Base-by-base conservation (phyloP, 1,140 invertebrate genomes). In the Pseudomyrmex gracilis region DNA sequence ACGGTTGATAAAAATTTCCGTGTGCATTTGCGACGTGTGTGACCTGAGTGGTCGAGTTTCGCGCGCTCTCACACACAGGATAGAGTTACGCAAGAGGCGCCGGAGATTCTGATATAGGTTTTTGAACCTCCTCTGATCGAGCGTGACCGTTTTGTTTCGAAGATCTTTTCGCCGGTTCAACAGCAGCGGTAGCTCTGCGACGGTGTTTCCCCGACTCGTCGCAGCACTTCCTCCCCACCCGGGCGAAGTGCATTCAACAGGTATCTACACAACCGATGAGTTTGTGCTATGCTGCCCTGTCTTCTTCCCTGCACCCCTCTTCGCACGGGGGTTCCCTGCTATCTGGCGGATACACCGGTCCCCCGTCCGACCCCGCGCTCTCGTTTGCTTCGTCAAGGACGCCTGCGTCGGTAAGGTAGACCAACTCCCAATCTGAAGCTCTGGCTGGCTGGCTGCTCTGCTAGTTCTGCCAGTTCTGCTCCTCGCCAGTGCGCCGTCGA, bases 231-330 rank as follows among this genome's bases (percentile, higher is more conserved):
- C 60, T 53, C 71, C 64, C 34, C 51, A 45, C 83, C 57, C 34
- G 51, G n/a, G 12, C 55, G 34, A 82, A 80, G 67, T 57, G 60
- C 76, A 82, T 85, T 85, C 83, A 85, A 85, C 83, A 85, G 83
- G 83, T 85, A 85, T 82, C 83, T 85, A 85, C 83, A 82, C 77
- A 82, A 85, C 77, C 83, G 77, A 85, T 85, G 83, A 85, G 83
- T 82, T 85, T 55, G 76, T 82, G 83, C 73, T 58, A 13, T 15
- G 73, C 43, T 55, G 17, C 67, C 60, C 83, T 63, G 12, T 45
- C 55, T 53, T 45, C 34, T 34, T 34, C 24, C 43, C 22, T 43
- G 10, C 20, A 49, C 47, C 20, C 24, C n/a, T 68, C 74, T 60
- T 68, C 47, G 34, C 4, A 34, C 34, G 34, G 60, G 53, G 60